Conservation (phyloP, 2,797 vertebrate genomes). For the Agapornis canus region DNA sequence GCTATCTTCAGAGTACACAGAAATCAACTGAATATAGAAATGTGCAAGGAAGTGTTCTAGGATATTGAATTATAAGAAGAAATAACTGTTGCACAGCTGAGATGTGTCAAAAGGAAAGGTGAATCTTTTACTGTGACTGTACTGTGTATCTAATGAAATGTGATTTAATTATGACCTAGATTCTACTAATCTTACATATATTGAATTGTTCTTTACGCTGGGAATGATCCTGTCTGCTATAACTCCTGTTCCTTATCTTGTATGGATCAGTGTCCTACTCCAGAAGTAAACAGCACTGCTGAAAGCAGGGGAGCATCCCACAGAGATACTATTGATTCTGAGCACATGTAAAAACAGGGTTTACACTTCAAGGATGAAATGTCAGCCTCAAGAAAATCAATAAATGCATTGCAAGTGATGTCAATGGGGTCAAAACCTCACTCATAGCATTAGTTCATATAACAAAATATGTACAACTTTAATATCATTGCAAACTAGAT, state of each 20-base stretch:
- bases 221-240: not conserved
- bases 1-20: not conserved
- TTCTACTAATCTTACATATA: not conserved
- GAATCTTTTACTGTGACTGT: not conserved
- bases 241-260: not conserved
- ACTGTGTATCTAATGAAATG: not conserved
- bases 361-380: not conserved
- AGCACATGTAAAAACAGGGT: not conserved
- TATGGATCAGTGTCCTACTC: not conserved
- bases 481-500: not conserved
- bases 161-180: not conserved
- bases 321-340: not conserved
- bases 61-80: not conserved
- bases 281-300: not conserved
- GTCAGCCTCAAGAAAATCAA: not conserved
- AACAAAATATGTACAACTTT: not conserved
- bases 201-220: not conserved
- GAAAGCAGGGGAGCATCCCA: not conserved
- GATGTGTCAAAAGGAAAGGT: not conserved
- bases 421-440: not conserved
- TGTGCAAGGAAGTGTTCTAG: not conserved
- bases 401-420: not conserved
- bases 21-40: not conserved
- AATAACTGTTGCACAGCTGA: not conserved
- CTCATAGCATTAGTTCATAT: not conserved